A percentile compares a stretch with the other conserved stretches of the same genome.
Conservation (phyloP, 2,113 vertebrate species). For the Sterna hirundo region DNA sequence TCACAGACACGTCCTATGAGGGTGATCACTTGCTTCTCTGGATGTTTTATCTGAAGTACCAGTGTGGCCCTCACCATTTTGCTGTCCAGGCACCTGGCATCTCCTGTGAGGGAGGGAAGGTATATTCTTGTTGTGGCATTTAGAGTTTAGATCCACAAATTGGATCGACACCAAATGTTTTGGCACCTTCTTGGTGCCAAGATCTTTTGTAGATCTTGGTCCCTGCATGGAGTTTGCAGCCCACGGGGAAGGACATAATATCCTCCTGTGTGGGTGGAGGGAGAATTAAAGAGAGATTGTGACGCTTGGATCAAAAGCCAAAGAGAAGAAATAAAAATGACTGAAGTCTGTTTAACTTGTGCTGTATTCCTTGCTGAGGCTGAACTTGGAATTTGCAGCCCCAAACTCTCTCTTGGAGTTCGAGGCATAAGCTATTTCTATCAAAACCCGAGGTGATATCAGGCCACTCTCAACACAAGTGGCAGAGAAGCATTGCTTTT, state of each 20-base stretch:
- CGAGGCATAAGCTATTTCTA: neutral
- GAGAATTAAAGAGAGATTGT: neutral
- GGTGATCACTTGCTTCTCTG: neutral
- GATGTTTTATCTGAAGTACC: neutral
- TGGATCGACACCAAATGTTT: neutral
- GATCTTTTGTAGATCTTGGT: neutral
- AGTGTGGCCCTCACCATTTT: neutral
- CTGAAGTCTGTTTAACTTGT: neutral
- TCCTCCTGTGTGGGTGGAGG: neutral
- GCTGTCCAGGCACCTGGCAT: neutral
- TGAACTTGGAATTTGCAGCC: neutral
- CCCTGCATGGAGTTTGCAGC: neutral
- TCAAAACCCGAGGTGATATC: neutral
- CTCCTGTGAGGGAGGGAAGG: neutral
- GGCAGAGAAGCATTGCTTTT: neutral
- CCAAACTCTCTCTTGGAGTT: neutral
- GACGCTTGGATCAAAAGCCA: neutral
- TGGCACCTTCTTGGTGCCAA: neutral
- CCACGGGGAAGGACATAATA: neutral
- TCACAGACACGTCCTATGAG: neutral
- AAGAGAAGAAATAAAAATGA: neutral
- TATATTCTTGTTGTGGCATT: neutral
- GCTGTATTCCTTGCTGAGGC: neutral
- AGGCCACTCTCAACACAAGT: neutral
- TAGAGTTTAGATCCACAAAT: neutral